Evolutionary conservation across 2,113 vertebrate species (phyloP), one percentile per base, ranked within the genome.

Genomic region (Agapornis roseicollis): DNA sequence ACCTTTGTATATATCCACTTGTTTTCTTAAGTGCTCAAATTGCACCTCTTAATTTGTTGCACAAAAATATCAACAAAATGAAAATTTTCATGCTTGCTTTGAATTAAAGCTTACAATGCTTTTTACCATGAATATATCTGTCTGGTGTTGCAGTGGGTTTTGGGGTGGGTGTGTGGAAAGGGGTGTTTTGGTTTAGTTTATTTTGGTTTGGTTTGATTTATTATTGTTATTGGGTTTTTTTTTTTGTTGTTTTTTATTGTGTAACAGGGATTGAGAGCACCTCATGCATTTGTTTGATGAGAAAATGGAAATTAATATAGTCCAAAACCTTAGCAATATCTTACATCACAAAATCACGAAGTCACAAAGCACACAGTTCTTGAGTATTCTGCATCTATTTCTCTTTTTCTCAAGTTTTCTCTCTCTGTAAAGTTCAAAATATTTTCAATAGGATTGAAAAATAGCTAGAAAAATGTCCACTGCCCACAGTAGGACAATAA

Each of bases 321-420:
- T 60, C 11, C 33, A 74, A 86, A 76, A 58, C 5, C 9, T 56
- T 55, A 68, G 11, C 22, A 71, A 65, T 35, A 76, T 7, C 17
- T 91, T 25, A 85, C 84, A 52, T 8, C 4, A n/a, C n/a, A n/a
- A n/a, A n/a, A n/a, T n/a, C n/a, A n/a, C 69, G 31, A 77, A 80
- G 39, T 53, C 7, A 68, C 7, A 78, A 86, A 77, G 2, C 13
- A 46, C 9, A 13, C 0, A 0, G 7, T 8, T 77, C 4, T 77
- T 92, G 7, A 78, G 25, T 39, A 68, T 89, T 76, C n/a, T 79
- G 4, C 2, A 3, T 5, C 53, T 31, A 74, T 66, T 27, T 23
- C 4, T 84, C 33, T 68, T 71, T 77, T 86, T 47, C 17, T 70
- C 17, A 44, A 55, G 17, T 22, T 86, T 73, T 39, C 4, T 3